Percentiles rank a stretch among this genome's conserved stretches.
Evolutionary conservation across 2,113 vertebrate species (phyloP).

Genomic region (Ondatra zibethicus): DNA sequence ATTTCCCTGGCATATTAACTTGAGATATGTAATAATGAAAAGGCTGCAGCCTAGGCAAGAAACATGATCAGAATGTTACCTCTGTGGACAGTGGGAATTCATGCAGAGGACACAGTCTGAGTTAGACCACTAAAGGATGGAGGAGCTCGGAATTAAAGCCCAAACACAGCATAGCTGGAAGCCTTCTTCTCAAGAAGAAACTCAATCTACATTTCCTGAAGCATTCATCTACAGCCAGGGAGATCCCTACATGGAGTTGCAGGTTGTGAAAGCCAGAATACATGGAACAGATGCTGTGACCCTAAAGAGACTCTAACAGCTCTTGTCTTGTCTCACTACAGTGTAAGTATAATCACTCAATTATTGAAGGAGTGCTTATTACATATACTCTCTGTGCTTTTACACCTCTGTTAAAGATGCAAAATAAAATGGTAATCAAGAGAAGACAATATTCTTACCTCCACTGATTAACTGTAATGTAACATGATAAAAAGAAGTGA

Average conservation of each 20-base stretch:
- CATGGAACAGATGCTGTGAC: not conserved
- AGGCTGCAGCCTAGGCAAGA: not conserved
- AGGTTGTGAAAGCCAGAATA: not conserved
- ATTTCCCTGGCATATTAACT: not conserved
- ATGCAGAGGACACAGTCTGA: not conserved
- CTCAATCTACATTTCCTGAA: not conserved
- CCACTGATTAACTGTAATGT: not conserved
- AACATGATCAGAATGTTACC: not conserved
- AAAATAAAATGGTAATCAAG: not conserved
- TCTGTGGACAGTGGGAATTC: not conserved
- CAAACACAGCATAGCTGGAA: not conserved
- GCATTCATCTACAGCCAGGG: accelerated
- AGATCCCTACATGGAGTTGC: accelerated
- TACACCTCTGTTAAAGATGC: not conserved
- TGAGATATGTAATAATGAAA: not conserved
- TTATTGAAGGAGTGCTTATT: not conserved
- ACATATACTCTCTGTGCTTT: not conserved
- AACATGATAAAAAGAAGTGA: too few relatives aligned
- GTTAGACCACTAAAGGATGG: not conserved
- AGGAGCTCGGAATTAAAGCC: not conserved
- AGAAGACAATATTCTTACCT: not conserved
- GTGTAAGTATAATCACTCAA: not conserved
- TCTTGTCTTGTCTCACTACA: not conserved
- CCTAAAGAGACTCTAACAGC: not conserved
- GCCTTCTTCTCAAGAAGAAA: not conserved